Conservation (phyloP, 2,888 invertebrate genomes). For the Timema cristinae region DNA sequence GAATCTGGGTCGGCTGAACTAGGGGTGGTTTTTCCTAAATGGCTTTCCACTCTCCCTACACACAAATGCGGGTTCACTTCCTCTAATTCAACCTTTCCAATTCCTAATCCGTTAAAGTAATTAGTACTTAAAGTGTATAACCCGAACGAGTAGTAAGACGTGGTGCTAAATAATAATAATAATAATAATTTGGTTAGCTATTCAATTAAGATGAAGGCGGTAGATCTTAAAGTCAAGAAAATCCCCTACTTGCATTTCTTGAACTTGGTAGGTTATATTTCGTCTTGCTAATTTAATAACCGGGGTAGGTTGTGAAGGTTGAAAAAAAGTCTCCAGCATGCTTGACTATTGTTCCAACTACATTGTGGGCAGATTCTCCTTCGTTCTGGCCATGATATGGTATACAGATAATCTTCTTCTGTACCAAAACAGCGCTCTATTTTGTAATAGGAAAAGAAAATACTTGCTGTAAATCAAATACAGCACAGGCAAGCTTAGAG, state of each 20-base stretch:
- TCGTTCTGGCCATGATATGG: neutral
- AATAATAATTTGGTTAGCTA: too few species aligned
- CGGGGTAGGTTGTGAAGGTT: neutral
- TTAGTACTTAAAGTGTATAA: too few species aligned
- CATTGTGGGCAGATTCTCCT: neutral
- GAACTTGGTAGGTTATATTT: neutral
- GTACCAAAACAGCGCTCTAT: neutral
- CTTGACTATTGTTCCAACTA: neutral
- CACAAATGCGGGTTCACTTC: too few species aligned
- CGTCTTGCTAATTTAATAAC: neutral
- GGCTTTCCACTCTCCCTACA: too few species aligned
- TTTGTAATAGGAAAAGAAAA: neutral
- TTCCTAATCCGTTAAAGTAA: too few species aligned
- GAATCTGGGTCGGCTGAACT: too few species aligned
- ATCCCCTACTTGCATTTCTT: neutral
- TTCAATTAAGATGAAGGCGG: too few species aligned
- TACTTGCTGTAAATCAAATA: constrained; percentile 5
- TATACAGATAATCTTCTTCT: neutral
- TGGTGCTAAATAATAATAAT: too few species aligned
- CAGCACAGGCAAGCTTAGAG: neutral
- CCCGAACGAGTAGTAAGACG: too few species aligned
- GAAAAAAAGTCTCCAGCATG: neutral
- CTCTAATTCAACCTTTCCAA: too few species aligned
- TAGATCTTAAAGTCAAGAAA: neutral
- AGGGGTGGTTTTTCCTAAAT: too few species aligned